These are phyloP conservation scores for Megalops cyprinoides DNA, from an alignment of 2,797 vertebrate genomes.

Conservation along the genomic window DNA sequence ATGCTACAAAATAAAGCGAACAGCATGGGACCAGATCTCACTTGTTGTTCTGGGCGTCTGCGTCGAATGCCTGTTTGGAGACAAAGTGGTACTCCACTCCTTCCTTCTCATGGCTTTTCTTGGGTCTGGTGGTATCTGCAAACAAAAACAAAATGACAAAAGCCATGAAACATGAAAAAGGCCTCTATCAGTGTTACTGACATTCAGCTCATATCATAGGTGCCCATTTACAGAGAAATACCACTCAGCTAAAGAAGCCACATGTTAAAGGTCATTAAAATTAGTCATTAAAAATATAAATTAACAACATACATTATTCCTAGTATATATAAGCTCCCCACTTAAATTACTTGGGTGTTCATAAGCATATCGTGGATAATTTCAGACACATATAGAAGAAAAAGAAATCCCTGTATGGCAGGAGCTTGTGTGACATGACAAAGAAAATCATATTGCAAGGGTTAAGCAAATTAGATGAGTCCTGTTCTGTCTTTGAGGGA, in stretches of 20 bases:
- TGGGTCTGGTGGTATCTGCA: constrained; percentile 87
- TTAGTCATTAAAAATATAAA: no score
- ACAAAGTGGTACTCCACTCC: constrained; percentile 94
- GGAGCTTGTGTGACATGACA: no score
- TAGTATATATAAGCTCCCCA: no score
- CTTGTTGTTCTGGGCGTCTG: constrained; percentile 85
- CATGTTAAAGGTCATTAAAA: neutral
- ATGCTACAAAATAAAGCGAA: neutral
- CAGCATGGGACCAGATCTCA: constrained; percentile 58
- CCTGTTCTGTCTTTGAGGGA: neutral
- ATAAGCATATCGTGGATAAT: no score
- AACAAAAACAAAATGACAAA: constrained; percentile 29
- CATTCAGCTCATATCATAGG: neutral
- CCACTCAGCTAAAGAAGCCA: neutral
- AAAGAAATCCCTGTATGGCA: no score
- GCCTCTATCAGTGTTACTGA: neutral
- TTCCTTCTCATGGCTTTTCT: constrained; percentile 87
- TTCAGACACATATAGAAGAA: no score
- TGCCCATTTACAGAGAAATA: neutral
- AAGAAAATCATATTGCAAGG: no score
- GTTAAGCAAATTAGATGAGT: no score
- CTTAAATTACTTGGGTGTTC: no score
- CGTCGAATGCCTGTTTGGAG: constrained; percentile 86
- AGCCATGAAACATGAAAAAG: no score
- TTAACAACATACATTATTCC: no score